Percentiles rank a stretch among this genome's conserved stretches.
phyloP scores from a whole-genome alignment of 2,113 vertebrate species.

The Ptychochromis oligacanthus region DNA sequence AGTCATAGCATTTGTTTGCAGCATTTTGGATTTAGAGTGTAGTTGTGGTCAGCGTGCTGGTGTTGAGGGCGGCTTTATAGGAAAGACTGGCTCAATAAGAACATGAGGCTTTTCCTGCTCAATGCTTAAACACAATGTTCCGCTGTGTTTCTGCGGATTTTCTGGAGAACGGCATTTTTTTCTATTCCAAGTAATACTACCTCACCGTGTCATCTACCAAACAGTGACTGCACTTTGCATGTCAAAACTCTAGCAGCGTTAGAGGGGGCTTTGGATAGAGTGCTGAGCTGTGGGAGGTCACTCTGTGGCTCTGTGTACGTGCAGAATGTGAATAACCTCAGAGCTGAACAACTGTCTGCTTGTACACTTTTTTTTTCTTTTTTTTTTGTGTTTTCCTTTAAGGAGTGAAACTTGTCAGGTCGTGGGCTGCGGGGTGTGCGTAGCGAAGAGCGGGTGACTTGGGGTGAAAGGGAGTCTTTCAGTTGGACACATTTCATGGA shows the following conservation, averaged over 20 bases:
- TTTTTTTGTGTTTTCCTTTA: slow-evolving; percentile 66
- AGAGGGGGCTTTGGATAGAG: slow-evolving; percentile 7
- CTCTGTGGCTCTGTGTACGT: slow-evolving; percentile 60
- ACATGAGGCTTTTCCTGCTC: slow-evolving; percentile 15
- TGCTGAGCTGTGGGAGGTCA: slow-evolving; percentile 57
- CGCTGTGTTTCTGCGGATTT: slow-evolving; percentile 48
- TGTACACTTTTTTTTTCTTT: slow-evolving; percentile 52
- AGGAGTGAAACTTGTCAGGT: slow-evolving; percentile 59
- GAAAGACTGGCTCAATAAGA: slow-evolving; percentile 35
- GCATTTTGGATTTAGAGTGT: slow-evolving; percentile 27
- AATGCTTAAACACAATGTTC: slow-evolving; percentile 55
- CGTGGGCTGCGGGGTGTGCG: slow-evolving; percentile 26
- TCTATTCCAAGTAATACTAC: slow-evolving; percentile 51
- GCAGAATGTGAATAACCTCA: slow-evolving; percentile 63
- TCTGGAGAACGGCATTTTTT: slow-evolving; percentile 27
- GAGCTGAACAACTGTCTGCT: slow-evolving; percentile 46
- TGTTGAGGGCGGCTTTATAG: slow-evolving; percentile 30
- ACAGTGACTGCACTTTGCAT: slow-evolving; percentile 43
- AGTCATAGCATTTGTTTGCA: slow-evolving; percentile 20
- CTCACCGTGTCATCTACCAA: slow-evolving; percentile 49
- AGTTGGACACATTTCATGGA: slow-evolving; percentile 62
- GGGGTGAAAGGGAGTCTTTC: slow-evolving; percentile 73
- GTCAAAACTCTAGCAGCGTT: slow-evolving; percentile 13
- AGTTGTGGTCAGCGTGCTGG: slow-evolving; percentile 54
- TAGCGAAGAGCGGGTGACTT: slow-evolving; percentile 17